A percentile compares a stretch with the other conserved stretches of the same genome.
These are phyloP conservation scores for Mus spretus DNA, from an alignment of 2,797 vertebrate species.

Conservation along the genomic window DNA sequence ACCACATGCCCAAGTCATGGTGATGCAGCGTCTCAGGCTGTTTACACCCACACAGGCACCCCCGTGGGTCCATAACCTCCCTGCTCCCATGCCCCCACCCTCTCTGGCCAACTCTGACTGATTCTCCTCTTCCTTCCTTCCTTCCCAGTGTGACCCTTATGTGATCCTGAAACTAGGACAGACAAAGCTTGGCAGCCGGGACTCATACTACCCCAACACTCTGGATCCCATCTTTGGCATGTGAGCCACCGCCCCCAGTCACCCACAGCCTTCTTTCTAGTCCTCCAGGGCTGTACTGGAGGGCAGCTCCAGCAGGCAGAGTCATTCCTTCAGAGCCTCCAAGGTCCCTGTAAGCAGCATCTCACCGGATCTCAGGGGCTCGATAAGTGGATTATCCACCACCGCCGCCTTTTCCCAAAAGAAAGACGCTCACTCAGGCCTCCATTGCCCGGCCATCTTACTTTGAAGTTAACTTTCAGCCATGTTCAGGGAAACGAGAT, in stretches of 20 bases:
- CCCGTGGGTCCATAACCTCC: neutral
- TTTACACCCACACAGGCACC: neutral
- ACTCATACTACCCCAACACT: slow-evolving; percentile 88
- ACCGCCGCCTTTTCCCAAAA: neutral
- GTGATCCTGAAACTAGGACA: slow-evolving; percentile 86
- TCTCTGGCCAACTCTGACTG: neutral
- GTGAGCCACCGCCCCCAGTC: slow-evolving; percentile 74
- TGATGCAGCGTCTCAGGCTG: neutral
- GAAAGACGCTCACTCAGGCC: neutral
- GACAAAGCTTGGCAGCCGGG: slow-evolving; percentile 80
- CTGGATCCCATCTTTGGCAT: slow-evolving; percentile 89
- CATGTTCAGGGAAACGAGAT: neutral
- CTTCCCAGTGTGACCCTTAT: slow-evolving; percentile 89
- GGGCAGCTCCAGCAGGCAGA: neutral
- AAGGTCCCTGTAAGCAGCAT: neutral
- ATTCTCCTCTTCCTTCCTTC: slow-evolving; percentile 27
- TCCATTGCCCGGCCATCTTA: neutral
- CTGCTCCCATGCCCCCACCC: neutral
- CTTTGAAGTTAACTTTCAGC: neutral
- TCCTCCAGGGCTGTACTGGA: fast-evolving
- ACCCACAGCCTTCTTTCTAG: neutral
- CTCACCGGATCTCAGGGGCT: neutral
- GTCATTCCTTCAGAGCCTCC: neutral
- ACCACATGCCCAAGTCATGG: neutral
- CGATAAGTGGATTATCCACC: neutral